Evolutionary conservation across 2,888 invertebrate species (phyloP).

Genomic region (Trissolcus brochymenae): DNA sequence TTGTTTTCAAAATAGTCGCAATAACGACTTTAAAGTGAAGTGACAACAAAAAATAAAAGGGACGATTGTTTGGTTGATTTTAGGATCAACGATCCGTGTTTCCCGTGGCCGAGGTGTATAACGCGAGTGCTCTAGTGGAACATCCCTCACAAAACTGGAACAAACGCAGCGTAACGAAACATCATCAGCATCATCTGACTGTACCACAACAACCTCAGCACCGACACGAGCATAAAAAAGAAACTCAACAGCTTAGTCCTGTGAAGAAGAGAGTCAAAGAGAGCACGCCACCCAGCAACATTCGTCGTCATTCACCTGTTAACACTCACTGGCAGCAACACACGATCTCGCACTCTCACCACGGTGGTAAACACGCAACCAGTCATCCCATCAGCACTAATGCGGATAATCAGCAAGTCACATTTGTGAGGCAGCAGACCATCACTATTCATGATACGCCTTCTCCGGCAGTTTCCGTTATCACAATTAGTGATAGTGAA

Average conservation of each 20-base stretch:
- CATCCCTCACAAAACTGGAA: constrained; percentile 77
- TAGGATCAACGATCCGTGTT: constrained; percentile 81
- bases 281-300: constrained; percentile 87
- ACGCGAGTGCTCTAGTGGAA: constrained; percentile 78
- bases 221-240: constrained; percentile 84
- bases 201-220: constrained; percentile 80
- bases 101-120: constrained; percentile 80
- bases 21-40: not conserved
- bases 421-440: constrained; percentile 83
- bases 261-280: constrained; percentile 98
- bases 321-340: constrained; percentile 75
- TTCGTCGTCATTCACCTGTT: constrained; percentile 73
- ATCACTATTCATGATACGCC: constrained; percentile 97
- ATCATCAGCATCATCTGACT: constrained; percentile 80
- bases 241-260: constrained; percentile 93
- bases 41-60: not conserved
- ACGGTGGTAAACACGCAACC: constrained; percentile 64
- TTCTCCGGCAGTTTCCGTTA: constrained; percentile 95
- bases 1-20: not conserved
- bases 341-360: constrained; percentile 63
- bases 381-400: constrained; percentile 65
- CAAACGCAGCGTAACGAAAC: constrained; percentile 79
- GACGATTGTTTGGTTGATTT: not conserved
- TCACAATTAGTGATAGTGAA: constrained; percentile 96
- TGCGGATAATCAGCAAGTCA: constrained; percentile 74